Evolutionary conservation across 2,113 vertebrate genomes (phyloP).

Genomic region (Burhinus bistriatus): DNA sequence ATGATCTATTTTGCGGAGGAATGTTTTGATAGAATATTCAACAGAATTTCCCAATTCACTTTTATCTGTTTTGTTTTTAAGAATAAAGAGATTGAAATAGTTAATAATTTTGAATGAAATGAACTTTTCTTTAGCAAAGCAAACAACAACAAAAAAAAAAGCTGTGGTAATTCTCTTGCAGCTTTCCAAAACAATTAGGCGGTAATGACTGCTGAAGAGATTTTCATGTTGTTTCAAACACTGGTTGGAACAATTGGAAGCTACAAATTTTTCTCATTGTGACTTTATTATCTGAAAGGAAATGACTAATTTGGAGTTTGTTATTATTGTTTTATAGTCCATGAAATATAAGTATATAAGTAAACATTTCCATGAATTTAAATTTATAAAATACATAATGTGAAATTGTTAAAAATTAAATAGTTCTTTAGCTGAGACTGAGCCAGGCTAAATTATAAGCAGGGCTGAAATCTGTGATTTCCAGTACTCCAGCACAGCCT

Average conservation of each 20-base stretch:
- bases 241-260: constrained; percentile 48
- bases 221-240: constrained; percentile 34
- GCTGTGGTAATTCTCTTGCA: constrained; percentile 15
- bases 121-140: not conserved
- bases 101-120: constrained; percentile 16
- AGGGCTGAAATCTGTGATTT: not conserved
- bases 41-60: not conserved
- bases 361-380: constrained; percentile 18
- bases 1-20: not conserved
- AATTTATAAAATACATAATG: not conserved
- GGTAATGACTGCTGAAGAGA: constrained; percentile 47
- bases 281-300: constrained; percentile 53
- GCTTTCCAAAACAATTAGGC: constrained; percentile 50
- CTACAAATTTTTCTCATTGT: constrained; percentile 44
- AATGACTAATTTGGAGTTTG: constrained; percentile 53
- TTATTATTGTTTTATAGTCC: constrained; percentile 61
- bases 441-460: not conserved
- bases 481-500: not conserved
- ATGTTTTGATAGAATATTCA: not conserved
- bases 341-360: constrained; percentile 50
- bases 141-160: not conserved
- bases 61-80: not conserved
- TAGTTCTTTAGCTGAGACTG: not conserved
- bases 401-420: not conserved
- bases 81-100: not conserved